Percentiles rank a stretch among this genome's conserved stretches.
These are phyloP conservation scores for Tetragonisca angustula DNA, from an alignment of 2,888 invertebrate genomes.

Conservation along the genomic window DNA sequence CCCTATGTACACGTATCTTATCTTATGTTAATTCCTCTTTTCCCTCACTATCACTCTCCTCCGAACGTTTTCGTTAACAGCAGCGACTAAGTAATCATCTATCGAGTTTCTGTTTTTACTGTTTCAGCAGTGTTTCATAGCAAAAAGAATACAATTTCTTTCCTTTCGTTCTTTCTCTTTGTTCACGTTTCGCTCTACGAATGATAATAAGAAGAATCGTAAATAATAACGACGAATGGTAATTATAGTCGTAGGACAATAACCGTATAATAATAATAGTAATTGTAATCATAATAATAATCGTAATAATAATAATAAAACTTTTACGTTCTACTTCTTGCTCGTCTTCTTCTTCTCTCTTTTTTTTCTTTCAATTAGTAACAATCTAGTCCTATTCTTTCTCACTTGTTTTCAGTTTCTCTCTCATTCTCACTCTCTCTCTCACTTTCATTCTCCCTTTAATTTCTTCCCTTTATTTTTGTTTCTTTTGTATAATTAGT, in stretches of 20 bases:
- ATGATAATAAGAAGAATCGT: conserved; percentile 5
- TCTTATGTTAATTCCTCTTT: conserved; percentile 1
- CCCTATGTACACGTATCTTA: conserved; percentile 26
- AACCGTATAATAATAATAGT: neutral
- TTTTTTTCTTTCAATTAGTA: too few species aligned
- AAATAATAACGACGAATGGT: neutral
- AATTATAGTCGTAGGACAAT: neutral
- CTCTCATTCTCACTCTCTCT: neutral
- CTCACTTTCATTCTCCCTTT: neutral
- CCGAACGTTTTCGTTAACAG: conserved; percentile 55
- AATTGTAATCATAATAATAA: conserved; percentile 8
- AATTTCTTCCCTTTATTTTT: neutral
- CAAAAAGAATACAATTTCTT: conserved; percentile 63
- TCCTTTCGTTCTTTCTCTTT: conserved; percentile 6
- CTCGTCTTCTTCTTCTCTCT: neutral
- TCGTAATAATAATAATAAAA: neutral
- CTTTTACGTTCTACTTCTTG: neutral
- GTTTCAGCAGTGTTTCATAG: conserved; percentile 62
- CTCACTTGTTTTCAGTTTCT: too few species aligned
- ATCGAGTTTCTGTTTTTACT: conserved; percentile 28
- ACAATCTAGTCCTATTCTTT: too few species aligned
- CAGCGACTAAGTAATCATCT: conserved; percentile 63
- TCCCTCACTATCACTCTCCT: conserved; percentile 4
- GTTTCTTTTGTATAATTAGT: conserved; percentile 44
- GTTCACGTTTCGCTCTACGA: neutral